A percentile compares a stretch with the other conserved stretches of the same genome.
phyloP scores from a whole-genome alignment of 2,113 vertebrate genomes.

The Caracal caracal region DNA sequence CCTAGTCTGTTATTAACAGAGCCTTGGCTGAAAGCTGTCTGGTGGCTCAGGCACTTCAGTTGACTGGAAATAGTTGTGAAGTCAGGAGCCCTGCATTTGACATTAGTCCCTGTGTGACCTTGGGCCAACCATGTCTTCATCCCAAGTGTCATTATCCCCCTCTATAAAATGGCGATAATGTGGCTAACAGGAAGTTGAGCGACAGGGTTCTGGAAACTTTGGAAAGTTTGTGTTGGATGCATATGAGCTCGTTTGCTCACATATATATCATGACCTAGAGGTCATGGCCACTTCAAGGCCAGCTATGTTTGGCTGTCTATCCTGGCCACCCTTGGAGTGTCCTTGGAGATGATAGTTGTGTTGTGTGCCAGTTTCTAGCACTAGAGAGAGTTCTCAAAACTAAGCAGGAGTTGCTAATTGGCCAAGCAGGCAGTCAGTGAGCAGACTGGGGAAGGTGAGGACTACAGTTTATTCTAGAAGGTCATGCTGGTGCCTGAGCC shows the following conservation, averaged over 20 bases:
- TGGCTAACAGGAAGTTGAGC: neutral
- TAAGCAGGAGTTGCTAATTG: neutral
- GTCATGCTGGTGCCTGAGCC: neutral
- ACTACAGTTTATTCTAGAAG: neutral
- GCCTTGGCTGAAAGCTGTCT: neutral
- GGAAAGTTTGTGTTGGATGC: neutral
- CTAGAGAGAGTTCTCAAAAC: neutral
- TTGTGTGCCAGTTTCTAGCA: neutral
- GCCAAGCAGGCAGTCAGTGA: neutral
- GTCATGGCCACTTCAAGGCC: neutral
- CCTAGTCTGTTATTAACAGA: neutral
- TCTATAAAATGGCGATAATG: neutral
- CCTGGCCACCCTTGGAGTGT: neutral
- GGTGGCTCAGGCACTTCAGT: neutral
- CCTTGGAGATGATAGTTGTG: neutral
- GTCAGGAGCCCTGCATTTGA: neutral
- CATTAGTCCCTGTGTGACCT: neutral
- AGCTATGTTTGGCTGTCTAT: neutral
- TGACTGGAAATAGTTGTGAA: neutral
- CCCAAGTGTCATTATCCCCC: neutral
- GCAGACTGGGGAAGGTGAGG: neutral
- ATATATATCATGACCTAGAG: neutral
- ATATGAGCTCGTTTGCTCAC: neutral
- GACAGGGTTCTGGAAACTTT: neutral
- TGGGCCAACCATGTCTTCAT: neutral